A percentile compares a stretch with the other conserved stretches of the same genome.
These are phyloP conservation scores for Herminia tarsipennalis DNA, from an alignment of 2,888 invertebrate species.

Conservation along the genomic window DNA sequence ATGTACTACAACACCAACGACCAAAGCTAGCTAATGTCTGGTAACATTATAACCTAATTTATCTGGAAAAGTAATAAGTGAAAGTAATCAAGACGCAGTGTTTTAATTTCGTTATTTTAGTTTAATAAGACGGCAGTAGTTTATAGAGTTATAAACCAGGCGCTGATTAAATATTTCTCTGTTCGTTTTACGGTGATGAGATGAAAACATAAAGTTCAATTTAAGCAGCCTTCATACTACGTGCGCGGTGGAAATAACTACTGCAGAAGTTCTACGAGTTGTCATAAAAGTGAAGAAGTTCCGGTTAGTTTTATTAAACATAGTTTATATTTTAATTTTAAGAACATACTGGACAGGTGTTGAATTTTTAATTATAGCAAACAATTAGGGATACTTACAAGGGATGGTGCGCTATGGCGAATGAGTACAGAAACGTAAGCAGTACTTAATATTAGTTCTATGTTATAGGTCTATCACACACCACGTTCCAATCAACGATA, in stretches of 20 bases:
- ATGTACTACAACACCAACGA: too few species aligned
- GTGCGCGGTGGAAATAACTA: background rate
- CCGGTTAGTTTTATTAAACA: background rate
- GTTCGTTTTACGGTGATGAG: background rate
- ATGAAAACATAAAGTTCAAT: background rate
- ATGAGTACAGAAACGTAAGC: too few species aligned
- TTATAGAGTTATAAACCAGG: conserved; percentile 7
- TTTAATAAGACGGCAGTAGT: conserved; percentile 5
- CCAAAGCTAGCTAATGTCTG: too few species aligned
- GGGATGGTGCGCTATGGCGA: too few species aligned
- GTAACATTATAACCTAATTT: background rate
- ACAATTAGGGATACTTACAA: too few species aligned
- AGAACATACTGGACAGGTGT: too few species aligned
- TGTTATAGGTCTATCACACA: too few species aligned
- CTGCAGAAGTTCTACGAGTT: background rate
- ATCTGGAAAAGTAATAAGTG: conserved; percentile 2
- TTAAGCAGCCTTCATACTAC: background rate
- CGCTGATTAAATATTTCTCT: conserved; percentile 8
- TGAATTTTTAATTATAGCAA: too few species aligned
- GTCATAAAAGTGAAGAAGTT: background rate
- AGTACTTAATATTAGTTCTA: too few species aligned
- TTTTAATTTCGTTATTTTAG: conserved; percentile 3
- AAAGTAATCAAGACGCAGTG: conserved; percentile 4
- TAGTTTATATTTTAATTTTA: background rate
- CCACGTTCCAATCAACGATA: too few species aligned